These are phyloP conservation scores for Micropoecilia bifurca DNA, from an alignment of 2,797 vertebrate species.

Conservation along the genomic window DNA sequence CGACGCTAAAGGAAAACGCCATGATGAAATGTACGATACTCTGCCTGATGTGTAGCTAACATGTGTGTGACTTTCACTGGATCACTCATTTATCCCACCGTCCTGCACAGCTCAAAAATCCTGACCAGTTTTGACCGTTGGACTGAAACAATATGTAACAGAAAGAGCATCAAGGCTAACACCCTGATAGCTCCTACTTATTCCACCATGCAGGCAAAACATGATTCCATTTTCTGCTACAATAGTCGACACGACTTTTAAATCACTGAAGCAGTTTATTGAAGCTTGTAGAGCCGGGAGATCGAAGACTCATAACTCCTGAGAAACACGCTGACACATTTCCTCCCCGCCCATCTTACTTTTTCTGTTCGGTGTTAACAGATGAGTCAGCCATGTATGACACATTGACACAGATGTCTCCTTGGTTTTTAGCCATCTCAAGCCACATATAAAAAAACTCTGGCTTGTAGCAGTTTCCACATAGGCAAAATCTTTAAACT, in stretches of 20 bases:
- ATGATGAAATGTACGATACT: not conserved
- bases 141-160: conserved; percentile 3
- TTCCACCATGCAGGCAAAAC: conserved; percentile 66
- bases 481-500: not conserved
- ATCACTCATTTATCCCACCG: conserved; percentile 19
- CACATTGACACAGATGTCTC: conserved; percentile 45
- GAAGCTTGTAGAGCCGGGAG: conserved; percentile 49
- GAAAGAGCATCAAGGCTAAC: conserved; percentile 44
- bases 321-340: conserved; percentile 49
- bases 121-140: conserved; percentile 18
- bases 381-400: conserved; percentile 46
- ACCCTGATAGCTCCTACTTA: conserved; percentile 45
- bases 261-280: conserved; percentile 70
- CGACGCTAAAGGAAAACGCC: not conserved
- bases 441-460: conserved; percentile 35
- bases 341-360: not conserved
- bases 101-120: conserved; percentile 12
- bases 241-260: conserved; percentile 69
- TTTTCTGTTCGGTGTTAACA: conserved; percentile 47
- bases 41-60: not conserved
- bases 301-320: conserved; percentile 69
- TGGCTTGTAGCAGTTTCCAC: not conserved
- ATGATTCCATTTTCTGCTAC: conserved; percentile 69
- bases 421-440: conserved; percentile 31
- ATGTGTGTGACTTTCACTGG: not conserved